Base-by-base conservation (phyloP, 2,113 vertebrate genomes). In the Egretta garzetta region DNA sequence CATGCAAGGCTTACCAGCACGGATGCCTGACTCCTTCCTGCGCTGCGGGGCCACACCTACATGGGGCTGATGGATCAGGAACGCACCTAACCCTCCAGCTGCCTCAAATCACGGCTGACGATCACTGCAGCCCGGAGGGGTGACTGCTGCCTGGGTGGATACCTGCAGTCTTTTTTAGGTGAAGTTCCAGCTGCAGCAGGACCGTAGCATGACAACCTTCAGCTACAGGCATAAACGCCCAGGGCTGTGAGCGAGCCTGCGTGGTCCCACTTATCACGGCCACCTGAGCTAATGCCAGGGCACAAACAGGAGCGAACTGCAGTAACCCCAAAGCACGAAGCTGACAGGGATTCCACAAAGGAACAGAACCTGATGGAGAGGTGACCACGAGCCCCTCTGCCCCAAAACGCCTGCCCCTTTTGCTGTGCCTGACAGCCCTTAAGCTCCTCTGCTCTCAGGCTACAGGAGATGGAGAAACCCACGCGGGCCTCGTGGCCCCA, bases 201-300 rank as follows among this genome's bases (percentile, higher is more conserved):
- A 41, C 32, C 2, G 2, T 12, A 33, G 32, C 28, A 81, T 32
- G 30, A 35, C 41, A 30, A 3, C 53, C 41, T 55, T 19, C 55
- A 39, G 37, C 43, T 33, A 5, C 1, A 4, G 35, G 17, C 8
- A 5, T 12, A 26, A 52, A 43, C 4, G 1, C 47, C 19, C 67
- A 22, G 27, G 27, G n/a, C 26, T n/a, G 41, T 3, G 24, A 28
- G 27, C 0, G 1, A 47, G 62, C 20, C n/a, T 16, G 35, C 10
- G 2, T 8, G 22, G 26, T n/a, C 14, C 24, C 12, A 1, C 7
- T 32, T 27, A 5, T 16, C 17, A 24, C 0, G 6, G 33, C 24
- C 56, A 41, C 28, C 62, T 9, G 56, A 39, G 47, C 39, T 16
- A 30, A 19, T 13, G 49, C 17, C 35, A 19, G 37, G 3, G 41